These are phyloP conservation scores for Scomberomorus guttatus DNA, from an alignment of 2,797 vertebrate genomes.

Conservation along the genomic window DNA sequence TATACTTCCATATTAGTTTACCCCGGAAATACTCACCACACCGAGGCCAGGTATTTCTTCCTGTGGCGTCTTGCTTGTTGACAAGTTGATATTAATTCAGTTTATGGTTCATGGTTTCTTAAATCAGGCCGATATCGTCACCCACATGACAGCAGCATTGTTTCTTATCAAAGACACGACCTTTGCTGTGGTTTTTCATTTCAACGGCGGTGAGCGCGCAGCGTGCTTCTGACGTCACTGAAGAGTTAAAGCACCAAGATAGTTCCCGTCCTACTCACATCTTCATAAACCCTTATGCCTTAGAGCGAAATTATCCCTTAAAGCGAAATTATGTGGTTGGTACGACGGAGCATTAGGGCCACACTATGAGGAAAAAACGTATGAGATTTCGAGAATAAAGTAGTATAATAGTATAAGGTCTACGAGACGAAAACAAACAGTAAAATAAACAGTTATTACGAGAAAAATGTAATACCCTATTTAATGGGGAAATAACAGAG, in stretches of 20 bases:
- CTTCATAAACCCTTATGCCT: not conserved
- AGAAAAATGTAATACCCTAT: no score
- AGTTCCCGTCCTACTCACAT: not conserved
- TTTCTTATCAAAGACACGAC: not conserved
- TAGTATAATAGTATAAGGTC: no score
- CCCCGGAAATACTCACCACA: slow-evolving; percentile 50
- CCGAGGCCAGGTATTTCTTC: not conserved
- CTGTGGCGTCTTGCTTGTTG: not conserved
- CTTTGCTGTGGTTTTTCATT: not conserved
- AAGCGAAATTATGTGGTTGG: no score
- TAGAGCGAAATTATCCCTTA: not conserved
- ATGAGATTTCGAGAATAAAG: no score
- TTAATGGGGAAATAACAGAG: no score
- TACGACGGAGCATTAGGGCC: no score
- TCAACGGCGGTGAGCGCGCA: slow-evolving; percentile 40
- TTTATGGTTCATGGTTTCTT: not conserved
- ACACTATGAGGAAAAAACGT: no score
- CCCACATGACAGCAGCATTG: rapidly evolving
- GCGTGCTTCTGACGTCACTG: slow-evolving; percentile 61
- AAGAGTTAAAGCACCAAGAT: slow-evolving; percentile 41
- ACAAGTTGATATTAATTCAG: not conserved
- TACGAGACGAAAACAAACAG: no score
- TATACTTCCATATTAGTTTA: not conserved
- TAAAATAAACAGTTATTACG: no score
- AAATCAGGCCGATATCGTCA: rapidly evolving